Evolutionary conservation across 2,888 invertebrate species (phyloP).

Genomic region (Erebia epiphron): DNA sequence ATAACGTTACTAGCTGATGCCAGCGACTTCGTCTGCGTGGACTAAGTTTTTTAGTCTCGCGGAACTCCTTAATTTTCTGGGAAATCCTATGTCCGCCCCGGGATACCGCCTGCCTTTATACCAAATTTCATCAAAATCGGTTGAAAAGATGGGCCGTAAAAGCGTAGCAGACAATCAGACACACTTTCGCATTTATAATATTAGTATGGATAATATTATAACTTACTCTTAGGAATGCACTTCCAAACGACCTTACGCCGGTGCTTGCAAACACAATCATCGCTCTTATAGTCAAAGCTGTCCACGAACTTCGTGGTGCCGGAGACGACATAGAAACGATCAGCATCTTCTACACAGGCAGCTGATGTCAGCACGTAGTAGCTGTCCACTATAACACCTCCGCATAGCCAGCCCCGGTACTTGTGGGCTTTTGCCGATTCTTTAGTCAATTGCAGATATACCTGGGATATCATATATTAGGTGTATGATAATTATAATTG

Average conservation of each 20-base stretch:
- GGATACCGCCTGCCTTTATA: too few species aligned
- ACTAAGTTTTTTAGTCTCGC: too few species aligned
- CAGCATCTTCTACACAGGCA: constrained; percentile 76
- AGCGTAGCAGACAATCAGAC: too few species aligned
- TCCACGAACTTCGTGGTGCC: constrained; percentile 72
- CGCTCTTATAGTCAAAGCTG: constrained; percentile 67
- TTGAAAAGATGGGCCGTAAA: too few species aligned
- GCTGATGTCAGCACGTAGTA: constrained; percentile 73
- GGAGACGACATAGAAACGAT: constrained; percentile 72
- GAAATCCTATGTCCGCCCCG: too few species aligned
- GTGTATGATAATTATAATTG: too few species aligned
- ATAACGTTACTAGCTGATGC: too few species aligned
- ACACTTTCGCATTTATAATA: too few species aligned
- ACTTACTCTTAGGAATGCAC: constrained; percentile 64
- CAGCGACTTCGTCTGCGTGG: too few species aligned
- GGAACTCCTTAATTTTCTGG: too few species aligned
- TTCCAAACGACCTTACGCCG: constrained; percentile 74
- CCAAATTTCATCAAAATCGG: too few species aligned
- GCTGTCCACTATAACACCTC: constrained; percentile 68
- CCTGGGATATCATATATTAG: constrained; percentile 47
- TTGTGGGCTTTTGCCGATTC: constrained; percentile 76
- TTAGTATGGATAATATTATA: too few species aligned
- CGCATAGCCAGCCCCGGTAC: constrained; percentile 75
- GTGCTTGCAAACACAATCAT: constrained; percentile 70
- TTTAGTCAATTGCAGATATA: constrained; percentile 73